A percentile compares a stretch with the other conserved stretches of the same genome.
These are phyloP conservation scores for Dascillus cervinus DNA, from an alignment of 2,888 invertebrate species.

Conservation along the genomic window DNA sequence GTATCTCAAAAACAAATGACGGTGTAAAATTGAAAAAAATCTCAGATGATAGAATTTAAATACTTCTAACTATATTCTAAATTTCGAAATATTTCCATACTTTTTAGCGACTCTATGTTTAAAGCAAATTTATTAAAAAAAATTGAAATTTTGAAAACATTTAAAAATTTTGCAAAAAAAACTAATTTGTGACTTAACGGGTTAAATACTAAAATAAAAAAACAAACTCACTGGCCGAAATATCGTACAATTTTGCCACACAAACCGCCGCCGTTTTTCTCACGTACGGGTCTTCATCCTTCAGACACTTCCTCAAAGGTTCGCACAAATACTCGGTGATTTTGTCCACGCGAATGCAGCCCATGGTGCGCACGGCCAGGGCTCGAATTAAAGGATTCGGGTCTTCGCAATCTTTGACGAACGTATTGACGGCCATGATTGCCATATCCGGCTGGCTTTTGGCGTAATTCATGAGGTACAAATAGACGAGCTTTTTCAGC, in stretches of 20 bases:
- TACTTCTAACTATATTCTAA: too few relatives aligned
- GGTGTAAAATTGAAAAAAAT: too few relatives aligned
- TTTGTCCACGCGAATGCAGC: constrained; percentile 98
- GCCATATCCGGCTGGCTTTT: constrained; percentile 99
- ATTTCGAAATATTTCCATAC: too few relatives aligned
- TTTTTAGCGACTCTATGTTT: too few relatives aligned
- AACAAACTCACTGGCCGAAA: constrained; percentile 58
- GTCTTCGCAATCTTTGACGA: constrained; percentile 99
- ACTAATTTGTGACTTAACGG: too few relatives aligned
- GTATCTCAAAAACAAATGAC: too few relatives aligned
- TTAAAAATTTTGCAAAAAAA: too few relatives aligned
- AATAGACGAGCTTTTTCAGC: constrained; percentile 94
- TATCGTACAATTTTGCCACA: constrained; percentile 98
- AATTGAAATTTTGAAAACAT: too few relatives aligned
- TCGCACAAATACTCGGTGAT: constrained; percentile 99
- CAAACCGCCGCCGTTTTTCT: constrained; percentile 99
- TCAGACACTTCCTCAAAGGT: constrained; percentile 88
- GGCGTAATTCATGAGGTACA: constrained; percentile 99
- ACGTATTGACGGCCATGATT: constrained; percentile 99
- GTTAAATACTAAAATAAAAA: too few relatives aligned
- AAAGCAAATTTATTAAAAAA: too few relatives aligned
- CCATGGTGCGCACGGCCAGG: constrained; percentile 97
- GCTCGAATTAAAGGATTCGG: constrained; percentile 98
- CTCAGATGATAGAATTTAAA: too few relatives aligned
- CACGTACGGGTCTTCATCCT: constrained; percentile 96